Evolutionary conservation across 2,113 vertebrate genomes (phyloP).

Genomic region (Hepsetus odoe): DNA sequence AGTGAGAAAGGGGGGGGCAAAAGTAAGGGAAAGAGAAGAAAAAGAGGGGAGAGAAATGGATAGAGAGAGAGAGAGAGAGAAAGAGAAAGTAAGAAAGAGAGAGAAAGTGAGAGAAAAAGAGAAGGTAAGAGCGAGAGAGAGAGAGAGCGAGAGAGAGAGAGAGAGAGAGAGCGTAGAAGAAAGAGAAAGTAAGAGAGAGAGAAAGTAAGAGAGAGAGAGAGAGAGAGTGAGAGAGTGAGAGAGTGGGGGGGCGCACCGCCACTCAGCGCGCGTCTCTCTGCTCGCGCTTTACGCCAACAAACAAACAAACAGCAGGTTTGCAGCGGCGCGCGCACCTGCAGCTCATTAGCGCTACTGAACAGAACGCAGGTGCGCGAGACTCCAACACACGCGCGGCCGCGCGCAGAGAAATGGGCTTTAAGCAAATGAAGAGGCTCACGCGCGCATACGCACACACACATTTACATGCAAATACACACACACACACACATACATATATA

Average conservation of each 20-base stretch:
- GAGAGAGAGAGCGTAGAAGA: background rate
- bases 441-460: background rate
- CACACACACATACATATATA: background rate
- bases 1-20: background rate
- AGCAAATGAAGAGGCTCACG: conserved; percentile 8
- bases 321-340: conserved; percentile 81
- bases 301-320: conserved; percentile 66
- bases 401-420: conserved; percentile 10
- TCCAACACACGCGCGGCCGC: conserved; percentile 41
- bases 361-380: conserved; percentile 84
- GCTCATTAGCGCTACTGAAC: conserved; percentile 86
- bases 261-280: background rate
- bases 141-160: background rate
- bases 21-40: conserved; percentile 1
- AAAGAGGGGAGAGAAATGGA: background rate
- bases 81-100: background rate
- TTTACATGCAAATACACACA: background rate
- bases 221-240: background rate
- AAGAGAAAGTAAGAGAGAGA: background rate
- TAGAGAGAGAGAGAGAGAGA: no score
- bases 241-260: background rate
- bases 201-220: background rate
- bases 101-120: background rate
- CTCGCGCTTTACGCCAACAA: conserved; percentile 58
- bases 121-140: background rate